Conservation (phyloP, 2,888 invertebrate species). For the Chrysolina americana region DNA sequence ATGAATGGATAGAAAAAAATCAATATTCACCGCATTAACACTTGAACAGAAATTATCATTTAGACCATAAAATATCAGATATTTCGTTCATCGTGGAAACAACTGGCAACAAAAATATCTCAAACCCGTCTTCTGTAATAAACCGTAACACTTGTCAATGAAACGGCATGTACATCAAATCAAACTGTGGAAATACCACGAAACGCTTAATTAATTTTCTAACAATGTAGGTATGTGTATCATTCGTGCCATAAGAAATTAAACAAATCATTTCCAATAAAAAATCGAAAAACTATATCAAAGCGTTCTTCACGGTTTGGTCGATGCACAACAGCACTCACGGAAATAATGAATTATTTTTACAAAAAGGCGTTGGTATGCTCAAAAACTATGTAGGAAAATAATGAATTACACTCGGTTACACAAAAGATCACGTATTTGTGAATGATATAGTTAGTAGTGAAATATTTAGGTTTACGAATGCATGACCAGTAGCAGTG, state of each 20-base stretch:
- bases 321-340: constrained; percentile 8
- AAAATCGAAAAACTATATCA: constrained; percentile 13
- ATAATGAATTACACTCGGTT: constrained; percentile 46
- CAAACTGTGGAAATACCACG: constrained; percentile 19
- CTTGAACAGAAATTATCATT: constrained; percentile 1
- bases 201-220: constrained; percentile 16
- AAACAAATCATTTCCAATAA: constrained; percentile 1
- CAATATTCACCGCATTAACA: constrained; percentile 10
- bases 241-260: constrained; percentile 3
- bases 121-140: constrained; percentile 13
- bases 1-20: constrained; percentile 5
- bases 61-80: constrained; percentile 1
- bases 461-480: constrained; percentile 44
- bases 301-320: constrained; percentile 22
- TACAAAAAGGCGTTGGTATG: constrained; percentile 21
- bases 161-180: constrained; percentile 23
- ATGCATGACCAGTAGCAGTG: constrained; percentile 45
- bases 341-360: constrained; percentile 30
- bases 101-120: constrained; percentile 10
- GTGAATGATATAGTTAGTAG: constrained; percentile 45
- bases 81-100: constrained; percentile 8
- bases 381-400: constrained; percentile 43
- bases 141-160: constrained; percentile 15
- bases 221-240: constrained; percentile 5
- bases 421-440: constrained; percentile 46